Percentiles rank a stretch among this genome's conserved stretches.
Conservation (phyloP, 2,113 vertebrate genomes). For the Seriola quinqueradiata region DNA sequence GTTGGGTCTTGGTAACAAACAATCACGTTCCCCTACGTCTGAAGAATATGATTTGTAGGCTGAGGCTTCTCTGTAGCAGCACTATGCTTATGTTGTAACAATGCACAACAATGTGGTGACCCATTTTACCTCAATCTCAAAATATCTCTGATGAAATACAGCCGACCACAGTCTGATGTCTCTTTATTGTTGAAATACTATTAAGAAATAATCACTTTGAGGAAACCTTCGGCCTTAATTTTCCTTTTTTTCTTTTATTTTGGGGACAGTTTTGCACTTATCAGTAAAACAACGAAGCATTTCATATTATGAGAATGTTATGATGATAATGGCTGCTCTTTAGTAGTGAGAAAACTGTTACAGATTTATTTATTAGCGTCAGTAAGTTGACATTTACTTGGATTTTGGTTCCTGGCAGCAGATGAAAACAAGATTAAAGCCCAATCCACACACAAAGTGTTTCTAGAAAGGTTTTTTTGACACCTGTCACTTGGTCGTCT, state of each 20-base stretch:
- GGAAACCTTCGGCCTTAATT: background rate
- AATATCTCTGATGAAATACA: background rate
- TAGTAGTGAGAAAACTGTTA: background rate
- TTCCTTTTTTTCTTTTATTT: background rate
- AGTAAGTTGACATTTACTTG: too few species aligned
- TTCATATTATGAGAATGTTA: background rate
- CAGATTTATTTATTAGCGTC: background rate
- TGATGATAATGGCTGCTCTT: background rate
- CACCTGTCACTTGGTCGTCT: background rate
- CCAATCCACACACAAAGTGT: too few species aligned
- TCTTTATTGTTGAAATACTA: background rate
- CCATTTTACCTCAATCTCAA: too few species aligned
- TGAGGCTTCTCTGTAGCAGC: too few species aligned
- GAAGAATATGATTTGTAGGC: too few species aligned
- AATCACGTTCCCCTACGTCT: too few species aligned
- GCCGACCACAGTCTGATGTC: background rate
- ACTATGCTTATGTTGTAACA: too few species aligned
- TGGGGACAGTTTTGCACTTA: background rate
- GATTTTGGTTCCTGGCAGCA: background rate
- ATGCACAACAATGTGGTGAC: too few species aligned
- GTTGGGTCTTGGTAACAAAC: too few species aligned
- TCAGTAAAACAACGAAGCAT: background rate
- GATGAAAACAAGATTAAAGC: background rate
- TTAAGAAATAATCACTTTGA: background rate
- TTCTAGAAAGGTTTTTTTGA: too few species aligned